Evolutionary conservation across 2,888 invertebrate species (phyloP).

Genomic region (Temnothorax rugatulus): DNA sequence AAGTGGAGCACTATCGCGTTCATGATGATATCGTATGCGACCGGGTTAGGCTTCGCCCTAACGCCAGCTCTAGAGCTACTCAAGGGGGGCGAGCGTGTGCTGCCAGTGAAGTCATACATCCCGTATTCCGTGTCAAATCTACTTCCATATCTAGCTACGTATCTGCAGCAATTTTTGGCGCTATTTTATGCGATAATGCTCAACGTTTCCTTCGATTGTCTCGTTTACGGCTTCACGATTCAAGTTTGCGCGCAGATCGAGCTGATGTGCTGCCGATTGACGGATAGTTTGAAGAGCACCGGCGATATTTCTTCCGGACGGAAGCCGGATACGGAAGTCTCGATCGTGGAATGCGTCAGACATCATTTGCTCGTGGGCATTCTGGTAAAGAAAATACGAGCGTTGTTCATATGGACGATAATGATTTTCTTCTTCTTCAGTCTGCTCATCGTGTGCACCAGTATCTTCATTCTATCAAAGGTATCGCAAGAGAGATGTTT

Average conservation of each 20-base stretch:
- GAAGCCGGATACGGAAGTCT: background rate
- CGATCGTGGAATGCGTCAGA: constrained; percentile 30
- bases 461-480: constrained; percentile 69
- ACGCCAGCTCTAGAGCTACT: constrained; percentile 9
- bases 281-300: background rate
- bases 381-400: constrained; percentile 59
- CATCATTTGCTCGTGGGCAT: constrained; percentile 57
- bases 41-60: background rate
- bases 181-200: constrained; percentile 44
- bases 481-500: constrained; percentile 16
- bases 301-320: background rate
- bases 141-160: constrained; percentile 37
- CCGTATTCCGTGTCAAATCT: constrained; percentile 49
- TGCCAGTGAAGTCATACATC: constrained; percentile 41
- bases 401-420: constrained; percentile 62
- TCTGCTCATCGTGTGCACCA: constrained; percentile 70
- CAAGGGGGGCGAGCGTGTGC: background rate
- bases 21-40: constrained; percentile 44
- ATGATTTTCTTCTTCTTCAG: constrained; percentile 68
- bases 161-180: constrained; percentile 37
- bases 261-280: constrained; percentile 60
- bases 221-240: constrained; percentile 67
- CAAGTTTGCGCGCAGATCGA: constrained; percentile 69
- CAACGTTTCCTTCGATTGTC: constrained; percentile 64
- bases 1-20: constrained; percentile 51